These are phyloP conservation scores for Brienomyrus longianalis DNA, from an alignment of 2,113 vertebrate species.

Conservation along the genomic window DNA sequence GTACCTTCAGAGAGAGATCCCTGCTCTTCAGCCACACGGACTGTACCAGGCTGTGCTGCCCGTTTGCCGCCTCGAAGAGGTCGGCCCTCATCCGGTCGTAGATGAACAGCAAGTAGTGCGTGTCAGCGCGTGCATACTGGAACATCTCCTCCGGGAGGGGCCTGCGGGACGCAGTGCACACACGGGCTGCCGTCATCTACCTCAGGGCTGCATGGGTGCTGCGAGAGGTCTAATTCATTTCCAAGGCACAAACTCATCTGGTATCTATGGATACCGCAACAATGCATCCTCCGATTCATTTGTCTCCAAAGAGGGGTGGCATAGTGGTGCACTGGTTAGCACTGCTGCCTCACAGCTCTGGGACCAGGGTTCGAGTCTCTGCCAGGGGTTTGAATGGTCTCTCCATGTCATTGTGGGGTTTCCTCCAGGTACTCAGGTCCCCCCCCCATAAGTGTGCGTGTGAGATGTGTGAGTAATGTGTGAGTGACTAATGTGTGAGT, in stretches of 20 bases:
- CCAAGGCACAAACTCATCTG: background rate
- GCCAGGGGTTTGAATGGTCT: background rate
- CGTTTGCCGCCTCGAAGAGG: slow-evolving; percentile 67
- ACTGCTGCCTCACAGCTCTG: background rate
- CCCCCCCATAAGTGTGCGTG: background rate
- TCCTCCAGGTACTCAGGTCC: background rate
- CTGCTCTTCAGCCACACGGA: slow-evolving; percentile 84
- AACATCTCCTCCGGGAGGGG: slow-evolving; percentile 92
- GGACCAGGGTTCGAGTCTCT: background rate
- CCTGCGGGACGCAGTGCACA: slow-evolving; percentile 43
- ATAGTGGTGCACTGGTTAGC: background rate
- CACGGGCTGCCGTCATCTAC: background rate
- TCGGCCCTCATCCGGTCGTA: slow-evolving; percentile 74
- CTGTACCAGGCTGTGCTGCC: slow-evolving; percentile 69
- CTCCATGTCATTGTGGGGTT: background rate
- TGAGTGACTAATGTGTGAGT: background rate
- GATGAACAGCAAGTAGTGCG: slow-evolving; percentile 90
- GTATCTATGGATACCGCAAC: background rate
- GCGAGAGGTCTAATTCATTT: background rate
- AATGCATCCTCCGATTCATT: background rate
- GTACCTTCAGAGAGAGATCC: slow-evolving; percentile 85
- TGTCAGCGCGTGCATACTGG: slow-evolving; percentile 80
- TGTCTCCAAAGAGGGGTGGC: background rate
- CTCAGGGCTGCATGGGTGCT: background rate
- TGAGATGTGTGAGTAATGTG: too few species aligned